Base-by-base conservation (phyloP, 1,140 invertebrate species). In the Stenopsyche tienmushanensis region DNA sequence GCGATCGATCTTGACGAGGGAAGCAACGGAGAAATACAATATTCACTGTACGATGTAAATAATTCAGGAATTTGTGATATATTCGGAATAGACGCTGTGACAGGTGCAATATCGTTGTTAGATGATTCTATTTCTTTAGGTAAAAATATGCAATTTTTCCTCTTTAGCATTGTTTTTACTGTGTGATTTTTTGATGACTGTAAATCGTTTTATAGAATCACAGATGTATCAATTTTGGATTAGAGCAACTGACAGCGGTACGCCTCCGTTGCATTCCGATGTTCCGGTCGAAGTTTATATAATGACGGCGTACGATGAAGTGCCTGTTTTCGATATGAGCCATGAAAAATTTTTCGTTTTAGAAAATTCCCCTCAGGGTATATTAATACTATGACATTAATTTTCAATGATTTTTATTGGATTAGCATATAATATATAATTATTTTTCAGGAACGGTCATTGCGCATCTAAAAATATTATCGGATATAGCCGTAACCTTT, bases 211-310 rank as follows among this genome's bases (percentile, higher is more conserved):
- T 39, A 39, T 8, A 66, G 68, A 60, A 41, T 70, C 68, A 2
- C 82, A 90, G 78, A 80, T 89, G 1, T 92, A 89, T 73, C 91
- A 94, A 79, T 88, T 95, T 71, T 94, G 94, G 75, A 85, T 95
- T 5, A 83, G 89, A 47, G 92, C 90, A 1, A 83, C 83, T 50
- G 92, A 95, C 74, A 82, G 80, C 69, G 90, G 91, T 3, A 74
- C 77, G 15, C 85, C 84, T 1, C 78, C 83, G 1, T 74, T 81
- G 5, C 85, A 92, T 73, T 82, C 85, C 1, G 89, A 93, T 71
- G 88, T 93, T 1, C 88, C 92, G 9, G 83, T 94, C 9, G 88
- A 88, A 67, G 82, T 94, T 39, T 83, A 88, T 66, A 82, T 93
- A 29, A 89, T 91, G 78, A 82, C 84, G 29, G 73, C 84, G 0